phyloP scores from a whole-genome alignment of 2,888 invertebrate genomes.

The Hedychridium roseum region DNA sequence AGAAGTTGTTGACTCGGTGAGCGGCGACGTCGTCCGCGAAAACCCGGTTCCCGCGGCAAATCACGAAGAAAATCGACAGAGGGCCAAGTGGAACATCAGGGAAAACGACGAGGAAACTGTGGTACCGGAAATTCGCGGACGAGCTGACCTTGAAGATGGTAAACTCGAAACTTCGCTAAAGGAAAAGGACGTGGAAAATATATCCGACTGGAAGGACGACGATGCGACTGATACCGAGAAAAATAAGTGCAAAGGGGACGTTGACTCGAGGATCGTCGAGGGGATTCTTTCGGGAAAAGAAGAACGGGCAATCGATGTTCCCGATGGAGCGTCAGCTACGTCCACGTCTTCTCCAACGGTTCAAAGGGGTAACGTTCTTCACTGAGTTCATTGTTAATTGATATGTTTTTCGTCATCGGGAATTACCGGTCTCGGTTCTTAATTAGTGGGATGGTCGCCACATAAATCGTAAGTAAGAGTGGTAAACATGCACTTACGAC shows the following conservation, averaged over 20 bases:
- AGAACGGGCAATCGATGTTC: slow-evolving; percentile 50
- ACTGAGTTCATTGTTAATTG: no score
- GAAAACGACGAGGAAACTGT: slow-evolving; percentile 45
- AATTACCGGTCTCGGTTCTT: no score
- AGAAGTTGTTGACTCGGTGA: slow-evolving; percentile 40
- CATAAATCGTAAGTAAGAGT: no score
- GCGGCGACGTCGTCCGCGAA: slow-evolving; percentile 12
- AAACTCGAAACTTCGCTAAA: slow-evolving; percentile 3
- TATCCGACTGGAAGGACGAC: slow-evolving; percentile 18
- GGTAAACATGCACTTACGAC: no score
- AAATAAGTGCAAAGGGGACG: slow-evolving; percentile 2
- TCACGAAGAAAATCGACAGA: slow-evolving; percentile 27
- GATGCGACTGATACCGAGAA: slow-evolving; percentile 11
- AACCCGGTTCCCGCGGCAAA: slow-evolving; percentile 2
- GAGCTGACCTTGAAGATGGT: slow-evolving; percentile 21
- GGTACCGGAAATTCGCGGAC: slow-evolving; percentile 38
- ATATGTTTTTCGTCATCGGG: no score
- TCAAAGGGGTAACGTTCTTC: slow-evolving; percentile 32
- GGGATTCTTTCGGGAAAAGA: slow-evolving; percentile 37
- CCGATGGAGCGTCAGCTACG: slow-evolving; percentile 31
- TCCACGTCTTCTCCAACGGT: slow-evolving; percentile 21
- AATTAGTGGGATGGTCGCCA: no score
- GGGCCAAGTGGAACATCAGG: slow-evolving; percentile 50
- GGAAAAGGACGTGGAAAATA: slow-evolving; percentile 11
- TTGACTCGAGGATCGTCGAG: not conserved